Evolutionary conservation across 1,140 invertebrate genomes (phyloP).

Genomic region (Heterodera carotae): DNA sequence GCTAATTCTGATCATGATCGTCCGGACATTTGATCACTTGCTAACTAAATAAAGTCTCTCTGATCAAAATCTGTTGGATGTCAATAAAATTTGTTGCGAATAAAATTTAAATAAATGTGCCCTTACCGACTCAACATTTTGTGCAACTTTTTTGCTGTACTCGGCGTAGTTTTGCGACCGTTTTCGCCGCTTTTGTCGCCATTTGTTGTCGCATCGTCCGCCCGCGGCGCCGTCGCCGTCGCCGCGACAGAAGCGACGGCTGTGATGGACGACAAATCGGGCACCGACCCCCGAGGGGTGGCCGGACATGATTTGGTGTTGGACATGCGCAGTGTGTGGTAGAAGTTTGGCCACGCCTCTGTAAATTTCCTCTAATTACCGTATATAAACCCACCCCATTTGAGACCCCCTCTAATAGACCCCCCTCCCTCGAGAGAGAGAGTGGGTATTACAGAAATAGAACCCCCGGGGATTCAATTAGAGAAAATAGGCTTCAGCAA

Average conservation of each 20-base stretch:
- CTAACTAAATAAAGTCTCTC: no score
- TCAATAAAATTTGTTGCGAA: no score
- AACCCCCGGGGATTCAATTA: no score
- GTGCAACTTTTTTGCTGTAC: conserved; percentile 22
- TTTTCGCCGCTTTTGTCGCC: background rate
- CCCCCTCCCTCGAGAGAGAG: no score
- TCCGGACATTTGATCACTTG: no score
- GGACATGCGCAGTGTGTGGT: conserved; percentile 23
- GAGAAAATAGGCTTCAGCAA: no score
- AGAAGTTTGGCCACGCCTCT: conserved; percentile 57
- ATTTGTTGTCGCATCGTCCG: background rate
- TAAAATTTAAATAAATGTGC: conserved; percentile 2
- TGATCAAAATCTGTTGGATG: no score
- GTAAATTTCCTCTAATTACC: no score
- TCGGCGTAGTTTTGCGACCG: conserved; percentile 14
- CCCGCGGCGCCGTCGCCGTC: background rate
- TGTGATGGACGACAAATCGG: conserved; percentile 50
- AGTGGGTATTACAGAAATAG: no score
- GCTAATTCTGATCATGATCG: no score
- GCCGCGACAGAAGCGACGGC: background rate
- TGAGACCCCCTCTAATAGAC: no score
- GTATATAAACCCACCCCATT: no score
- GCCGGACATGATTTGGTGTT: conserved; percentile 61
- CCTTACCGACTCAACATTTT: conserved; percentile 23
- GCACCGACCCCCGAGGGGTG: conserved; percentile 62